Percentiles rank a stretch among this genome's conserved stretches.
Conservation (phyloP, 2,888 invertebrate genomes). For the Himalopsyche anomala region DNA sequence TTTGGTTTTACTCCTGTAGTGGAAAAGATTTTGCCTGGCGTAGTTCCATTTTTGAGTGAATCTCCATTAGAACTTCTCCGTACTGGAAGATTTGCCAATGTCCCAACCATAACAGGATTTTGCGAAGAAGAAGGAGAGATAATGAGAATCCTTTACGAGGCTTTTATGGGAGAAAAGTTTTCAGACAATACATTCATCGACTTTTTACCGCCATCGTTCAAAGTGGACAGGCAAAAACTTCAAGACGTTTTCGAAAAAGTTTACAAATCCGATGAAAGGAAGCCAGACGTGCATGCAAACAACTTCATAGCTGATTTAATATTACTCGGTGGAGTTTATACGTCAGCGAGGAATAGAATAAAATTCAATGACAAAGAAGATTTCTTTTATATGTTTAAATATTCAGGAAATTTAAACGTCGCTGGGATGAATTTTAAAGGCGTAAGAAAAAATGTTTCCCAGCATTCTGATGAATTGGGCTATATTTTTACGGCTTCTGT, state of each 20-base stretch:
- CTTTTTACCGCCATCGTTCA: conserved; percentile 38
- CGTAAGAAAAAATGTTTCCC: conserved; percentile 33
- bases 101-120: conserved; percentile 76
- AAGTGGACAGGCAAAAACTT: conserved; percentile 68
- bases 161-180: conserved; percentile 35
- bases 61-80: conserved; percentile 73
- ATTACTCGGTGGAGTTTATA: conserved; percentile 54
- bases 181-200: conserved; percentile 44
- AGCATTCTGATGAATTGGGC: conserved; percentile 44
- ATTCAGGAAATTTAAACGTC: conserved; percentile 44
- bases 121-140: conserved; percentile 77
- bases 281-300: conserved; percentile 43
- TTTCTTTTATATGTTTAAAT: conserved; percentile 53
- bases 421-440: neutral
- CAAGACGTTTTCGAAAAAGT: conserved; percentile 69
- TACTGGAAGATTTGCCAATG: conserved; percentile 71
- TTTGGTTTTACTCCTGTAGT: conserved; percentile 68
- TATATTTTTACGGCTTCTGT: conserved; percentile 46
- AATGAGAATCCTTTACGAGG: conserved; percentile 39
- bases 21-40: conserved; percentile 53
- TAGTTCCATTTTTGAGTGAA: conserved; percentile 66
- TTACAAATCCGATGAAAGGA: conserved; percentile 67
- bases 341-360: conserved; percentile 49
- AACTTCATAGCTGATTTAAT: conserved; percentile 55
- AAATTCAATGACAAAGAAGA: conserved; percentile 8